A percentile compares a stretch with the other conserved stretches of the same genome.
These are phyloP conservation scores for Cyrtonyx montezumae DNA, from an alignment of 2,113 vertebrate species.

Conservation along the genomic window DNA sequence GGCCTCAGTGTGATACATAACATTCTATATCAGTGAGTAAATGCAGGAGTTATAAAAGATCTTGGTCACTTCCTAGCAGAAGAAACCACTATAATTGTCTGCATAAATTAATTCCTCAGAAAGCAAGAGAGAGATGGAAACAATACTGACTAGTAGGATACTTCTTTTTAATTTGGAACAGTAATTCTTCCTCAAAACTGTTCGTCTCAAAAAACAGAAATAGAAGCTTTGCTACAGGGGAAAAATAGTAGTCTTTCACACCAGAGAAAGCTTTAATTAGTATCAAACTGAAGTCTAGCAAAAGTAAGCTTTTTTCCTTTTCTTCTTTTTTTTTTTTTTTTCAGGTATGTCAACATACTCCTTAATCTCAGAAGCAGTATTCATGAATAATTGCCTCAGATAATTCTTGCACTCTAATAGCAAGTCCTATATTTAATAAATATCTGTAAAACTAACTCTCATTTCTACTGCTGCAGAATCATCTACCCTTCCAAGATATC, in stretches of 20 bases:
- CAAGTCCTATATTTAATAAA: slow-evolving; percentile 1
- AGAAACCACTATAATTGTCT: neutral
- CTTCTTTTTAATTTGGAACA: neutral
- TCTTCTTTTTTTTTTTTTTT: too few species aligned
- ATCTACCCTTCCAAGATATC: neutral
- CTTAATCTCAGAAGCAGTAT: neutral
- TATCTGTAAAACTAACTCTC: neutral
- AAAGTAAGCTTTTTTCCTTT: neutral
- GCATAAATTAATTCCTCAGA: neutral
- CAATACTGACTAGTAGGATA: neutral
- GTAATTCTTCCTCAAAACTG: neutral
- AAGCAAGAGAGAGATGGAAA: neutral
- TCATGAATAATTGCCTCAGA: neutral
- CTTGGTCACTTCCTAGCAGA: neutral
- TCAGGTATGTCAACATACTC: neutral
- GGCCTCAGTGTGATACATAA: neutral
- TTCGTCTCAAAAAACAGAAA: neutral
- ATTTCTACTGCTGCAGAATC: neutral
- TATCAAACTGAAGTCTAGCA: neutral
- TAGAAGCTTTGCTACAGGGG: neutral
- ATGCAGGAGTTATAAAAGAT: neutral
- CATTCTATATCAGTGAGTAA: neutral
- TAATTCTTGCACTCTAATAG: neutral
- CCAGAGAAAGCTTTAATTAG: neutral
- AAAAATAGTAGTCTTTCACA: neutral